phyloP scores from a whole-genome alignment of 1,140 invertebrate species.

The Neodiprion lecontei region DNA sequence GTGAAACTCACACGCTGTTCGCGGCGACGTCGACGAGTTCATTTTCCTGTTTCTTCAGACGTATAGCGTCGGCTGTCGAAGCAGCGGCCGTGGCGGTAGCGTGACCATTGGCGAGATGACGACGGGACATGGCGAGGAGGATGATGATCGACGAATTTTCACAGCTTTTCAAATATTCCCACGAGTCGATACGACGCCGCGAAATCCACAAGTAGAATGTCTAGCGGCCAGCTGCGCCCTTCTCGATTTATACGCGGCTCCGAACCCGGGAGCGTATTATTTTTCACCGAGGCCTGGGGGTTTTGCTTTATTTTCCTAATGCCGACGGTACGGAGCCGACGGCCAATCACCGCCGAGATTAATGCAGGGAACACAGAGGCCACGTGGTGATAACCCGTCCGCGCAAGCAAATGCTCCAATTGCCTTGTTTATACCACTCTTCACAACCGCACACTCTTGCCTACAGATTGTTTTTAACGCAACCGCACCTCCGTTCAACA shows the following conservation, averaged over 20 bases:
- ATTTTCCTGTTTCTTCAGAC: constrained; percentile 35
- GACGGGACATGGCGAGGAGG: too few species aligned
- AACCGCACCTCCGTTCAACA: too few species aligned
- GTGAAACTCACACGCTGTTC: constrained; percentile 46
- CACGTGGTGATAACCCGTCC: constrained; percentile 39
- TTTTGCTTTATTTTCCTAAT: constrained; percentile 16
- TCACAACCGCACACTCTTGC: too few species aligned
- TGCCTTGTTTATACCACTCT: constrained; percentile 11
- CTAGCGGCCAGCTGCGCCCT: background rate
- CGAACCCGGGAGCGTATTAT: constrained; percentile 20
- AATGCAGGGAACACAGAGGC: constrained; percentile 9
- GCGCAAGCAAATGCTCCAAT: constrained; percentile 38
- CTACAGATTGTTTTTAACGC: too few species aligned
- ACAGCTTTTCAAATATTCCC: background rate
- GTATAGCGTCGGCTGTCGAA: constrained; percentile 32
- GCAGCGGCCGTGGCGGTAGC: background rate
- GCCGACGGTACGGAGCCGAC: constrained; percentile 30
- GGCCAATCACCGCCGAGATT: constrained; percentile 28
- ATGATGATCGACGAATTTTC: background rate
- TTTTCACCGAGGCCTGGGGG: constrained; percentile 12
- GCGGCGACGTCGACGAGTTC: constrained; percentile 42
- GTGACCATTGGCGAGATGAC: background rate
- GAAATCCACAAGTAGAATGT: background rate
- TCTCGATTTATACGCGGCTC: background rate
- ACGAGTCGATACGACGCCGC: background rate